phyloP scores from a whole-genome alignment of 2,113 vertebrate species.

The Archocentrus centrarchus region DNA sequence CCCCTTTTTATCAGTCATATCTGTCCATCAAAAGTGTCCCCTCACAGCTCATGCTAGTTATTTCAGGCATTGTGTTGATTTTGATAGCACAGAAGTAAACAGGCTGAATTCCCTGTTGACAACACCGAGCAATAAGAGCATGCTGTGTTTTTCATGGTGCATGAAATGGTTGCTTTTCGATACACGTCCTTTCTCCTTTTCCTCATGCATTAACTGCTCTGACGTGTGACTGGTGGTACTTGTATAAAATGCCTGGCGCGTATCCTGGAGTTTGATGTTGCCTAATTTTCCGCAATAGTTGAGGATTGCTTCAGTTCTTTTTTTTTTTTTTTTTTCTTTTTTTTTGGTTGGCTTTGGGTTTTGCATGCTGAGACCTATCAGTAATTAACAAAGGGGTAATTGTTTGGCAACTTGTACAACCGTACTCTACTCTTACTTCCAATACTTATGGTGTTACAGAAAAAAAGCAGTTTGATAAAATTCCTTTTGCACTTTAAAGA shows the following conservation, averaged over 20 bases:
- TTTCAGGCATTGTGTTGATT: conserved; percentile 3
- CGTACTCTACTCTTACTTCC: conserved; percentile 19
- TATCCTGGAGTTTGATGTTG: conserved; percentile 39
- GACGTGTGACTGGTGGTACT: conserved; percentile 23
- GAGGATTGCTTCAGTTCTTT: conserved; percentile 12
- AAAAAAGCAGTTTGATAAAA: neutral
- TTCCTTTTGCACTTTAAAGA: conserved; percentile 8
- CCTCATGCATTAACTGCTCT: conserved; percentile 13
- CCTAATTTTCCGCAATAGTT: conserved; percentile 42
- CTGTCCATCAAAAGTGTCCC: neutral
- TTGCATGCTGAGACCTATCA: conserved; percentile 66
- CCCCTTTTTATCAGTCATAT: conserved; percentile 2
- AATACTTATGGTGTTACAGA: neutral
- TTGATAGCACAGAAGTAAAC: conserved; percentile 16
- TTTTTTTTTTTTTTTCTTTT: neutral
- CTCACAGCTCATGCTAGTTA: neutral
- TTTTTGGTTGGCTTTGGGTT: conserved; percentile 53
- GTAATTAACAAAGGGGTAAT: conserved; percentile 54
- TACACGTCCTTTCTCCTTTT: conserved; percentile 44
- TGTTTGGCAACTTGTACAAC: conserved; percentile 42
- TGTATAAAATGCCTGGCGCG: conserved; percentile 33
- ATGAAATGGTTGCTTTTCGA: conserved; percentile 44
- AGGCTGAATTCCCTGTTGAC: conserved; percentile 79
- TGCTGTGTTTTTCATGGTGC: conserved; percentile 47
- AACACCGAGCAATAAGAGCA: conserved; percentile 20